Conservation (phyloP, 2,113 vertebrate species). For the Trochalopteron elliotii region DNA sequence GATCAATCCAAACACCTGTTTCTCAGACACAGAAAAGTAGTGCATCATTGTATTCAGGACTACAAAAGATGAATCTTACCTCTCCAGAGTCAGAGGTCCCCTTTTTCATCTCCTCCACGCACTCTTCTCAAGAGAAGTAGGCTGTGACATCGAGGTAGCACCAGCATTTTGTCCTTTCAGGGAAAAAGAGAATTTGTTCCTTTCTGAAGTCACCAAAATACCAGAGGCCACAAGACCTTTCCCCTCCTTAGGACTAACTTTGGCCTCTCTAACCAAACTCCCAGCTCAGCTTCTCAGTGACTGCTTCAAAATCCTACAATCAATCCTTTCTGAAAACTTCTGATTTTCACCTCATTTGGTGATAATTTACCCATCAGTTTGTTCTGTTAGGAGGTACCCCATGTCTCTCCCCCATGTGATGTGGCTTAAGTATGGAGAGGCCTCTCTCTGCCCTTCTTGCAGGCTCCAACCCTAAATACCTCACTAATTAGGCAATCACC, state of each 20-base stretch:
- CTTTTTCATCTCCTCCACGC: background rate
- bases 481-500: background rate
- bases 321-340: background rate
- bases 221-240: background rate
- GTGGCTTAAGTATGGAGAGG: background rate
- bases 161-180: background rate
- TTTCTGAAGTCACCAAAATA: background rate
- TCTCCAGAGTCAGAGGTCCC: background rate
- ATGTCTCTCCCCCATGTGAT: background rate
- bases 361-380: background rate
- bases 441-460: background rate
- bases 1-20: background rate
- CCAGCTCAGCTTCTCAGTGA: background rate
- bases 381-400: no score
- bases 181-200: background rate
- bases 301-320: background rate
- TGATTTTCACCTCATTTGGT: background rate
- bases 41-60: background rate
- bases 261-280: rapidly evolving
- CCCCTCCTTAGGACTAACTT: background rate
- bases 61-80: background rate
- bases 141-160: background rate
- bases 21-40: background rate
- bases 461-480: background rate
- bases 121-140: background rate